A percentile compares a stretch with the other conserved stretches of the same genome.
Conservation (phyloP, 2,113 vertebrate genomes). For the Nesogale talazaci region DNA sequence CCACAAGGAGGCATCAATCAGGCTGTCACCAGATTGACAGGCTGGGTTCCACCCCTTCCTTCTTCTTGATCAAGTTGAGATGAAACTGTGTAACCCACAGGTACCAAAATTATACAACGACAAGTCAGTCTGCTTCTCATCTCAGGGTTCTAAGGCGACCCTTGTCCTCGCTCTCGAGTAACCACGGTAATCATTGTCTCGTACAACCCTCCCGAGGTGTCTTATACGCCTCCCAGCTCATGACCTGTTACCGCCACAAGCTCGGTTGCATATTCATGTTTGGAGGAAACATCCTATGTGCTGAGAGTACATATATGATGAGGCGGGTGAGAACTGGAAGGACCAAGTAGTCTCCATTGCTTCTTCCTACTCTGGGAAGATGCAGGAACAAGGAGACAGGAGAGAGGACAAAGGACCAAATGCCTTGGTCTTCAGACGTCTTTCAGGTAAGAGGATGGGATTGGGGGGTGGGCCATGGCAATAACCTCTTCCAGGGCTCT, state of each 20-base stretch:
- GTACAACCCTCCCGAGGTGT: background rate
- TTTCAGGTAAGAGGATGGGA: background rate
- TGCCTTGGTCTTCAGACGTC: background rate
- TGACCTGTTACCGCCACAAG: background rate
- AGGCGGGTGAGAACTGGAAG: too few relatives aligned
- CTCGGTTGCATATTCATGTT: background rate
- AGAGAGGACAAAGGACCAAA: background rate
- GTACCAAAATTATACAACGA: slow-evolving; percentile 33
- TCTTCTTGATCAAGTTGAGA: too few relatives aligned
- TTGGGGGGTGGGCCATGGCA: background rate
- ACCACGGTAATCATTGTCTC: background rate
- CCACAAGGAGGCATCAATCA: too few relatives aligned
- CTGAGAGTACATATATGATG: background rate
- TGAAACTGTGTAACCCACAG: too few relatives aligned
- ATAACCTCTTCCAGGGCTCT: background rate
- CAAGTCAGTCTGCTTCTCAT: slow-evolving; percentile 21
- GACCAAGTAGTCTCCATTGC: background rate
- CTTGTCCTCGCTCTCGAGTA: background rate
- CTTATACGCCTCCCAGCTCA: background rate
- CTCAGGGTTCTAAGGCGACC: background rate
- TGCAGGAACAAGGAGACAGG: background rate
- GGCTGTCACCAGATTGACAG: too few relatives aligned
- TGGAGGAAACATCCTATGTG: background rate
- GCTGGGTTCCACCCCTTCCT: too few relatives aligned
- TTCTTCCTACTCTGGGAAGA: background rate